Evolutionary conservation across 1,140 invertebrate species (phyloP), one percentile per base, ranked within the genome.

Genomic region (Ptiloglossa arizonensis): DNA sequence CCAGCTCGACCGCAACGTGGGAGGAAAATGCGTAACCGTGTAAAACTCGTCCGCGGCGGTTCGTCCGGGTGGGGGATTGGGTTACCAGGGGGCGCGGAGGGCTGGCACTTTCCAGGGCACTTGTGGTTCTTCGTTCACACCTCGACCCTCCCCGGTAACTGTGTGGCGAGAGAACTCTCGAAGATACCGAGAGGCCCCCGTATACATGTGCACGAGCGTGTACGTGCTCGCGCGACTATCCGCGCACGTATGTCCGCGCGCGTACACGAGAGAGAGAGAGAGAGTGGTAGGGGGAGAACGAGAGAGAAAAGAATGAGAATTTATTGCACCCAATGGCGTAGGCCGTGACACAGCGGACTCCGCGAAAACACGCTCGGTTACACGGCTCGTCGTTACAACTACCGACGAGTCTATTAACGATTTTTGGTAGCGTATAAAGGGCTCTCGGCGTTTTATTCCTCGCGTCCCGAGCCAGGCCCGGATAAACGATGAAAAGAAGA

Each of bases 81-180:
- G 75, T 80, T 85, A 85, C 86, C 32, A 50, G 35, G 67, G 75
- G 83, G 79, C 48, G 38, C 38, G 67, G 59, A 77, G 69, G 87
- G 81, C 66, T 70, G 76, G 69, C 83, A 76, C 82, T 86, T 81
- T 84, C 83, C 81, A 75, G 80, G 67, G 87, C 89, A 91, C 89
- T 91, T 90, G 88, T 86, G 89, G 90, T 90, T 90, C 90, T 91
- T 91, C 89, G 78, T 90, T 91, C 89, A 90, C 88, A 90, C 89
- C 89, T 91, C 85, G 77, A 87, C 84, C 86, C 75, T 86, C 56
- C 74, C 41, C 48, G 69, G n/a, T 75, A 71, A 78, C 66, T 64
- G 69, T 52, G 59, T 59, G 77, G 68, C 78, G 79, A 81, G 80
- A 79, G 73, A 81, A 81, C 75, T 81, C 81, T 79, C 50, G 29